phyloP scores from a whole-genome alignment of 2,797 vertebrate genomes.

The Pangasius sanitwongsei region DNA sequence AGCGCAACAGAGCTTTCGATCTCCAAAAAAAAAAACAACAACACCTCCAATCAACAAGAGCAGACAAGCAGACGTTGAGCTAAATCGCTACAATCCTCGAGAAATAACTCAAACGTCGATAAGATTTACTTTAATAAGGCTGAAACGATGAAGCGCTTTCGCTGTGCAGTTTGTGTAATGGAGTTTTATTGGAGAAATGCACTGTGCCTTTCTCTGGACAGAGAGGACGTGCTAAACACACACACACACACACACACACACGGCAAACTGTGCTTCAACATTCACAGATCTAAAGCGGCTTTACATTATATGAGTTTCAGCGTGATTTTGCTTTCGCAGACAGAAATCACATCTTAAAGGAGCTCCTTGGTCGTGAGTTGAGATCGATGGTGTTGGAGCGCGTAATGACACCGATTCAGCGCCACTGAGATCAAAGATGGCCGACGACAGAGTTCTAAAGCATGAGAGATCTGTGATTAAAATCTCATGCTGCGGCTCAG shows the following conservation, averaged over 20 bases:
- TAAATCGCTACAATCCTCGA: background rate
- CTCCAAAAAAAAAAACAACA: background rate
- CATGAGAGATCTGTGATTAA: too few species aligned
- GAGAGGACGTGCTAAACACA: background rate
- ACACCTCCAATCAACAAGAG: conserved; percentile 45
- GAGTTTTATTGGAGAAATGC: conserved; percentile 6
- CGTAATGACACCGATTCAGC: too few species aligned
- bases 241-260: background rate
- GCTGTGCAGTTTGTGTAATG: background rate
- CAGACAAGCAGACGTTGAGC: background rate
- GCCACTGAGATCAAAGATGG: too few species aligned
- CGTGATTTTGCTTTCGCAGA: background rate
- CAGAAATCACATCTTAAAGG: background rate
- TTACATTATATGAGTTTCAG: background rate
- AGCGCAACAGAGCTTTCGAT: conserved; percentile 45
- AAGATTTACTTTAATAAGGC: conserved; percentile 14
- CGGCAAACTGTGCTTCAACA: background rate
- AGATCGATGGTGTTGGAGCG: too few species aligned
- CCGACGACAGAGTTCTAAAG: too few species aligned
- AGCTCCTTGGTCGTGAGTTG: background rate
- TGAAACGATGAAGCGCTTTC: background rate
- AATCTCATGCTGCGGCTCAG: too few species aligned
- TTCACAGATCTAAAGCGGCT: background rate
- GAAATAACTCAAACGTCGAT: background rate
- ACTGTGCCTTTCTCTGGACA: background rate